These are phyloP conservation scores for Porphyrio hochstetteri DNA, from an alignment of 2,113 vertebrate species.

Conservation along the genomic window DNA sequence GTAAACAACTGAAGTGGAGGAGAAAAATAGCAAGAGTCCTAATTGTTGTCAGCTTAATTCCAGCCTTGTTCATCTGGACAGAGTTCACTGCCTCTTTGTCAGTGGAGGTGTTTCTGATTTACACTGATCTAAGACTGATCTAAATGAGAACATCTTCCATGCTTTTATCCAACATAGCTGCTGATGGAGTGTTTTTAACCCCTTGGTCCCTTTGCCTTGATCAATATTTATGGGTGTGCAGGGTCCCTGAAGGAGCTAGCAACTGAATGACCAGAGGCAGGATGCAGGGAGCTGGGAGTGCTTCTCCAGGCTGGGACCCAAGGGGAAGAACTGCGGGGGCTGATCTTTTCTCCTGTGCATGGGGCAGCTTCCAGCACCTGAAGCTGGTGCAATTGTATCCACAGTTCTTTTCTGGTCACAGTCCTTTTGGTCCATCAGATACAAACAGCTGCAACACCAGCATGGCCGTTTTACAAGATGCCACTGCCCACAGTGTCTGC, in stretches of 20 bases:
- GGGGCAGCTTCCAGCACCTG: not conserved
- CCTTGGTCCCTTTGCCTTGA: not conserved
- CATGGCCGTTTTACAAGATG: not conserved
- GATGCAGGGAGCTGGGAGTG: not conserved
- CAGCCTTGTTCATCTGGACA: not conserved
- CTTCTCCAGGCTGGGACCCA: not conserved
- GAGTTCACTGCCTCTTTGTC: not conserved
- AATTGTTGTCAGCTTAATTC: conserved; percentile 18
- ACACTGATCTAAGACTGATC: not conserved
- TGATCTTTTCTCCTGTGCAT: not conserved
- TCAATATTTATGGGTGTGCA: accelerated
- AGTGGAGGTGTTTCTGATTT: not conserved
- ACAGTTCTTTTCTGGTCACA: too few relatives aligned
- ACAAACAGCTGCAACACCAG: not conserved
- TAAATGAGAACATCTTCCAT: not conserved
- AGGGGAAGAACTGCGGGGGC: not conserved
- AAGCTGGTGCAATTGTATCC: not conserved
- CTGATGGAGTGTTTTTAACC: not conserved
- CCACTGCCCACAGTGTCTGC: not conserved
- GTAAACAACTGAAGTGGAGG: not conserved
- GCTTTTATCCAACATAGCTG: not conserved
- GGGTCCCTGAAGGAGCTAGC: not conserved
- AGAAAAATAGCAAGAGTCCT: not conserved
- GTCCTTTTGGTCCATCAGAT: not conserved
- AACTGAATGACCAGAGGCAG: not conserved